Percentiles rank a stretch among this genome's conserved stretches.
Evolutionary conservation across 2,797 vertebrate species (phyloP).

Genomic region (Gymnoscopelus microlampas): DNA sequence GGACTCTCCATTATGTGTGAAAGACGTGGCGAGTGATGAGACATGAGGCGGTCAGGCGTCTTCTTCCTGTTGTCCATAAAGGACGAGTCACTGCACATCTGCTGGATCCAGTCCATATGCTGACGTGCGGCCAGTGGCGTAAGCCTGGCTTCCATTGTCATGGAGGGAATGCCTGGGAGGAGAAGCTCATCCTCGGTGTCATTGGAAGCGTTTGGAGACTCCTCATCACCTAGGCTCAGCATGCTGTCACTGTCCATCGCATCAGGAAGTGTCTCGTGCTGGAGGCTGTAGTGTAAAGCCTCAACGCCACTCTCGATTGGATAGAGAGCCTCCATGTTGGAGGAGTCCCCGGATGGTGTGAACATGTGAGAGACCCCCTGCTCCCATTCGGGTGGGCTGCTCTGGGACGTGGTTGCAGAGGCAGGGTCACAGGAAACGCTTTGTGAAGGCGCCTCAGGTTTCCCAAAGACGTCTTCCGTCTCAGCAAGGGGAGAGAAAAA

Average conservation of each 20-base stretch:
- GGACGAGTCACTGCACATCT: conserved; percentile 10
- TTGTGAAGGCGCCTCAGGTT: not conserved
- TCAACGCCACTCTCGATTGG: conserved; percentile 56
- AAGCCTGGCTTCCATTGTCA: conserved; percentile 12
- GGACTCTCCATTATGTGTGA: conserved; percentile 18
- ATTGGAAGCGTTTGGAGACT: conserved; percentile 22
- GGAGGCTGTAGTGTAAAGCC: conserved; percentile 67
- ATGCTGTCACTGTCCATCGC: conserved; percentile 68
- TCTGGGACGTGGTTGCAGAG: not conserved
- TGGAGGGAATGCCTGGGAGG: conserved; percentile 36
- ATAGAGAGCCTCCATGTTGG: conserved; percentile 33
- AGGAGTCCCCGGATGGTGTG: conserved; percentile 64
- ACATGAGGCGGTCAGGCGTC: conserved; percentile 27
- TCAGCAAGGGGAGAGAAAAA: conserved; percentile 19
- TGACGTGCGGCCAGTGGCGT: not conserved
- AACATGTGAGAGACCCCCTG: conserved; percentile 47
- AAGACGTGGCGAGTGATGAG: not conserved
- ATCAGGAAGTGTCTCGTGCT: conserved; percentile 77
- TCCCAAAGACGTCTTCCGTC: not conserved
- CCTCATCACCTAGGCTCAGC: conserved; percentile 59
- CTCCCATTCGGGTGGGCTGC: conserved; percentile 34
- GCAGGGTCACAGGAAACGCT: not conserved
- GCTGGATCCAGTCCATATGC: conserved; percentile 17
- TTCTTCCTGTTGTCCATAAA: conserved; percentile 24
- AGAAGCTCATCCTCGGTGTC: conserved; percentile 48